phyloP scores from a whole-genome alignment of 2,888 invertebrate genomes.

The Corbicula japonica region DNA sequence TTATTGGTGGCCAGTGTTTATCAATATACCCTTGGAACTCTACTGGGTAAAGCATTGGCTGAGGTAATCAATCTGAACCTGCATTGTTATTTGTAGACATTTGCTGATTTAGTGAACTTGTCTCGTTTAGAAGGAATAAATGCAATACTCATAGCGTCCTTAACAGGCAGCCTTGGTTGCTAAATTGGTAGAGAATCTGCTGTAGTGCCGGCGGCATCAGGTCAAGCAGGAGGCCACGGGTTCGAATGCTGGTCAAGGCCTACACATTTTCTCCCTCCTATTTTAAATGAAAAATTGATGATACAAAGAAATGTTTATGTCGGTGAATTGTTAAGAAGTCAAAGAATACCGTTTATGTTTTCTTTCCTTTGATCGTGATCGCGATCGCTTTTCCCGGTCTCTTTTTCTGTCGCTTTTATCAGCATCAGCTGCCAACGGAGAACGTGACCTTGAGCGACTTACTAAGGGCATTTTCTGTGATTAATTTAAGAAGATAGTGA shows the following conservation, averaged over 20 bases:
- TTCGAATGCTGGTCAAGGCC: neutral
- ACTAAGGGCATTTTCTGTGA: constrained; percentile 41
- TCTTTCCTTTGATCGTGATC: constrained; percentile 69
- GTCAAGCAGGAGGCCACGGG: neutral
- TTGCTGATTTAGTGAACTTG: too few species aligned
- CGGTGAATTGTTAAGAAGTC: too few species aligned
- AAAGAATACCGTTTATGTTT: constrained; percentile 71
- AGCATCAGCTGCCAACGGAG: constrained; percentile 30
- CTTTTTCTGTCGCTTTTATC: constrained; percentile 52
- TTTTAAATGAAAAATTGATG: neutral
- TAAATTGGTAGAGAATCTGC: neutral
- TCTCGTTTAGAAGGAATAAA: too few species aligned
- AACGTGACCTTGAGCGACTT: constrained; percentile 56
- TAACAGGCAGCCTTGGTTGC: neutral
- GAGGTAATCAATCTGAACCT: too few species aligned
- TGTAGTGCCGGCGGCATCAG: neutral
- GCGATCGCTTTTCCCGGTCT: constrained; percentile 53
- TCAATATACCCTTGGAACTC: too few species aligned
- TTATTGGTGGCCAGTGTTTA: too few species aligned
- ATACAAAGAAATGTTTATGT: neutral
- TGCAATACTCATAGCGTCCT: too few species aligned
- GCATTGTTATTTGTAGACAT: too few species aligned
- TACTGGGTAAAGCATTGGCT: too few species aligned
- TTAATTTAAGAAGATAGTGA: neutral
- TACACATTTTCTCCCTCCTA: neutral